A percentile compares a stretch with the other conserved stretches of the same genome.
Evolutionary conservation across 64 coral and sea anemone species (phyloP).

Genomic region (Actinia tenebrosa): DNA sequence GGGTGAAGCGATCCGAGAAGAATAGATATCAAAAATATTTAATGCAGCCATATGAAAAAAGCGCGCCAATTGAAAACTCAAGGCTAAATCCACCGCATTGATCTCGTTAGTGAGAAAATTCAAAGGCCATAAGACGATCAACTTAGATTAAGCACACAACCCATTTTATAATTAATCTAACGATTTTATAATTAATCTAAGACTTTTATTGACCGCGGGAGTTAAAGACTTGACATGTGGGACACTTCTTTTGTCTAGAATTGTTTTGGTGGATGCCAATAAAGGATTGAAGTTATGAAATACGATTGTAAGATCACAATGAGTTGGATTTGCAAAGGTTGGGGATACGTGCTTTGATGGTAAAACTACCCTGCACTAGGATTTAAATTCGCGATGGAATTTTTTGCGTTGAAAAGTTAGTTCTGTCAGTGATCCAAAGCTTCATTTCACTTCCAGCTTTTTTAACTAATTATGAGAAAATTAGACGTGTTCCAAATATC

Average conservation of each 20-base stretch:
- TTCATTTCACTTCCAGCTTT: too few species aligned
- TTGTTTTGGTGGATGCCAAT: neutral
- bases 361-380: neutral
- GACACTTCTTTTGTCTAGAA: neutral
- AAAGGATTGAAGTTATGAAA: neutral
- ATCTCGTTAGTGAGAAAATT: neutral
- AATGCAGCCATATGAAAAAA: neutral
- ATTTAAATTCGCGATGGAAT: neutral
- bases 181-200: conserved; percentile 8
- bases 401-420: too few species aligned
- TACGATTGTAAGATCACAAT: neutral
- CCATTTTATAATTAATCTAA: conserved; percentile 8
- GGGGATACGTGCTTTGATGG: neutral
- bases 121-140: neutral
- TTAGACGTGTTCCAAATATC: neutral
- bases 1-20: neutral
- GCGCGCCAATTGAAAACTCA: neutral
- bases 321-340: neutral
- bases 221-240: neutral
- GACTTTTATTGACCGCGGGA: neutral
- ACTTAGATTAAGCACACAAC: neutral
- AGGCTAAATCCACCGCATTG: neutral
- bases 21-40: neutral
- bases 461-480: too few species aligned
- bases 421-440: too few species aligned